These are phyloP conservation scores for Choloepus didactylus DNA, from an alignment of 2,797 vertebrate species.

Conservation along the genomic window DNA sequence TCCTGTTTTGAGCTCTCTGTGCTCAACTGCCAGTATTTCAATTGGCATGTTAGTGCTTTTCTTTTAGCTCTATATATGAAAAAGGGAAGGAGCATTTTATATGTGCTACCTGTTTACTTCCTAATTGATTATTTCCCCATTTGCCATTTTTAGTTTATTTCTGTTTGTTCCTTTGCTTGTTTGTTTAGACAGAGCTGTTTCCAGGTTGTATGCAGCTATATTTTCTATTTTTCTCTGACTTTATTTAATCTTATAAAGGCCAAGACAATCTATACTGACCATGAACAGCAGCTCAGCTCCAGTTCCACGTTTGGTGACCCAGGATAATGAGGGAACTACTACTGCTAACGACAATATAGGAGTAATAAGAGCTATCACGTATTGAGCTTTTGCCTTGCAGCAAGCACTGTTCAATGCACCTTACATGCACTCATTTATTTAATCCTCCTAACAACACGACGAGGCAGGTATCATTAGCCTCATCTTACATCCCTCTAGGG, in stretches of 20 bases:
- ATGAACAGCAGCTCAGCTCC: neutral
- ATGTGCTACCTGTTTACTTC: conserved; percentile 1
- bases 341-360: too few species aligned
- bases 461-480: neutral
- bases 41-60: neutral
- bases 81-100: neutral
- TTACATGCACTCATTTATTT: neutral
- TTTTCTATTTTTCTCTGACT: conserved; percentile 24
- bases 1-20: neutral
- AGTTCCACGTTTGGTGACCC: neutral
- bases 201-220: neutral
- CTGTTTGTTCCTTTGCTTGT: neutral
- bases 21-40: neutral
- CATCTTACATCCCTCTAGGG: neutral
- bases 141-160: neutral
- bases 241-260: neutral
- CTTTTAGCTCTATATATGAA: neutral
- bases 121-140: neutral
- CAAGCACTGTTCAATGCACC: neutral
- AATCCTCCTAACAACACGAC: neutral
- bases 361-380: neutral
- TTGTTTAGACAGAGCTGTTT: neutral
- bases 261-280: neutral
- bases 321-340: neutral
- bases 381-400: neutral